Evolutionary conservation across 1,140 invertebrate species (phyloP), one percentile per base, ranked within the genome.

Genomic region (Leguminivora glycinivorella): DNA sequence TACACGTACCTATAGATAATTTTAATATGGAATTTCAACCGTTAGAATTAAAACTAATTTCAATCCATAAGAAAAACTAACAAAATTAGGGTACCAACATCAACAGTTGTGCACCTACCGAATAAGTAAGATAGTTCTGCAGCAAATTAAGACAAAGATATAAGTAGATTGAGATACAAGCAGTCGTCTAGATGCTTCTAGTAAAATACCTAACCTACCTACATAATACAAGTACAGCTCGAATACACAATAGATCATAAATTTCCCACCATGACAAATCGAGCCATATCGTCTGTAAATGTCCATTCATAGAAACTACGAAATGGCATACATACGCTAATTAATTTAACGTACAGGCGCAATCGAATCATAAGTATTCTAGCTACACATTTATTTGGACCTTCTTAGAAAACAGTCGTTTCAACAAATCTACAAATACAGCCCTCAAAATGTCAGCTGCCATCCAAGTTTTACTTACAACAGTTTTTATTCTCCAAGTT

Each of bases 231-330:
- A 29, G 19, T 5, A 14, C 10, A 63, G 2, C 14, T 63, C 17
- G n/a, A 6, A 63, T 63, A 29, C 24, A 63, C 58, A 63, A 68
- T 56, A 71, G 56, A 40, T 17, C 52, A 63, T 67, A 72, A 72
- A 71, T 56, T 66, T 75, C 72, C 67, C 22, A 69, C 72, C 69
- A 78, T 75, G 72, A 72, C 31, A 71, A 70, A 72, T 70, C 68
- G 72, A 52, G 9, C 10, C 47, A 38, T 56, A 47, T 52, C 19
- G 10, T 52, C 17, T 19, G 25, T 63, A 29, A 63, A 29, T 63
- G 58, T 34, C 58, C 58, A 63, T 63, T 63, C 58, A 63, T 34
- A 63, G 29, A 63, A 31, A 26, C 58, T 26, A 63, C 26, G 26
- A 63, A 26, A 29, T 63, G 26, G 10, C 58, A 63, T 29, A 63